Evolutionary conservation across 2,888 invertebrate genomes (phyloP), one percentile per base, ranked within the genome.

Genomic region (Odontocolon sp.): DNA sequence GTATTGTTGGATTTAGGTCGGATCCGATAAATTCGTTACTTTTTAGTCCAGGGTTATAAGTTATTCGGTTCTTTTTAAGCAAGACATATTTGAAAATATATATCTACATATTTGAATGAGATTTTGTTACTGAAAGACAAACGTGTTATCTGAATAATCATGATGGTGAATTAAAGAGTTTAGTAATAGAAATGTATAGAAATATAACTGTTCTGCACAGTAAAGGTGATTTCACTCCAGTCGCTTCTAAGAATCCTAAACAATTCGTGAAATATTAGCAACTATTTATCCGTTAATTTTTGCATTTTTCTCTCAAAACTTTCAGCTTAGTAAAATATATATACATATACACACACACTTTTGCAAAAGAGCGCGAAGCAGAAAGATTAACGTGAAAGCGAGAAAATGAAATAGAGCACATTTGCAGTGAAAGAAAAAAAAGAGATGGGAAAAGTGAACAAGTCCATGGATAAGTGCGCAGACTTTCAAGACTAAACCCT

Each of bases 221-320:
- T n/a, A n/a, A n/a, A n/a, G n/a, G n/a, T n/a, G n/a, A n/a, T n/a
- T n/a, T n/a, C n/a, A n/a, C n/a, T n/a, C 11, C n/a, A 3, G 36
- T 5, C 9, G 11, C 23, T 11, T 23, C 36, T 14, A 52, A 31
- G 18, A 50, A 40, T 70, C 47, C 70, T 56, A 28, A 71, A 40
- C 40, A 9, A 9, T 28, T 31, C 42, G 57, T 78, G 64, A 79
- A 81, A 79, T 80, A 85, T 85, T 83, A 84, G 82, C 78, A 52
- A 71, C 81, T 84, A 84, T 85, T 84, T 83, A 84, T 85, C 82
- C 80, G 83, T 81, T 84, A 82, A 83, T 82, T 85, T 82, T 79
- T 80, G n/a, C 70, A 80, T 82, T 81, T 64, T 47, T 56, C 56
- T 67, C 54, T 28, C 54, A 31, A 68, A 64, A 63, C 70, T 71